phyloP scores from a whole-genome alignment of 2,797 vertebrate genomes.

The Alcedo quadribrachys region DNA sequence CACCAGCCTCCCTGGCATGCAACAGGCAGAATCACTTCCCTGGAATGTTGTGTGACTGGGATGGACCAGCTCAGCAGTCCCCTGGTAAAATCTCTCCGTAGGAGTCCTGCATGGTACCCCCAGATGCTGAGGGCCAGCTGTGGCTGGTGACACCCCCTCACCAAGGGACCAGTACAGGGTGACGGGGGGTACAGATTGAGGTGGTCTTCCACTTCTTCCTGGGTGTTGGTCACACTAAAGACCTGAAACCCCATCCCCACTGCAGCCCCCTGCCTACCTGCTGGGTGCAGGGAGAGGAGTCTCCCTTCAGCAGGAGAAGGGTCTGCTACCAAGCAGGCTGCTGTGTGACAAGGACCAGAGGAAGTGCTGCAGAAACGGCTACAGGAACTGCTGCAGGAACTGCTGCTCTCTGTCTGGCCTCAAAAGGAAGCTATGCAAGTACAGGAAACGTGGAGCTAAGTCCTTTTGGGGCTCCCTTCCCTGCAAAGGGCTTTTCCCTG shows the following conservation, averaged over 20 bases:
- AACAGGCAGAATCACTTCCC: background rate
- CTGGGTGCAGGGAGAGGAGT: background rate
- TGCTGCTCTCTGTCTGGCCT: background rate
- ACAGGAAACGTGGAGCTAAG: background rate
- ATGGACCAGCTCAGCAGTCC: background rate
- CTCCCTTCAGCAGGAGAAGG: background rate
- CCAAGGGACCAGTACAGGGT: background rate
- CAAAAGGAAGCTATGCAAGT: conserved; percentile 53
- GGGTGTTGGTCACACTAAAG: background rate
- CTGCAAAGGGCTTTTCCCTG: background rate
- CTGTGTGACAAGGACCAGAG: background rate
- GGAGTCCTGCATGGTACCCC: background rate
- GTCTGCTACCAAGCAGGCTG: background rate
- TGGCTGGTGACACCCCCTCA: background rate
- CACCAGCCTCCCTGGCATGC: fast-evolving
- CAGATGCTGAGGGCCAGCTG: background rate
- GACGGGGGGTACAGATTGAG: background rate
- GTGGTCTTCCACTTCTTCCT: background rate
- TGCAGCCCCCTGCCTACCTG: background rate
- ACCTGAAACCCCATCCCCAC: background rate
- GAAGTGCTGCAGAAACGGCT: conserved; percentile 48
- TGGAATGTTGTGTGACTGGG: background rate
- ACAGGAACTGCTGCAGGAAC: conserved; percentile 57
- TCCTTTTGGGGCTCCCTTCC: background rate
- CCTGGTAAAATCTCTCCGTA: background rate